Conservation (phyloP, 2,113 vertebrate species). For the Rattus rattus region DNA sequence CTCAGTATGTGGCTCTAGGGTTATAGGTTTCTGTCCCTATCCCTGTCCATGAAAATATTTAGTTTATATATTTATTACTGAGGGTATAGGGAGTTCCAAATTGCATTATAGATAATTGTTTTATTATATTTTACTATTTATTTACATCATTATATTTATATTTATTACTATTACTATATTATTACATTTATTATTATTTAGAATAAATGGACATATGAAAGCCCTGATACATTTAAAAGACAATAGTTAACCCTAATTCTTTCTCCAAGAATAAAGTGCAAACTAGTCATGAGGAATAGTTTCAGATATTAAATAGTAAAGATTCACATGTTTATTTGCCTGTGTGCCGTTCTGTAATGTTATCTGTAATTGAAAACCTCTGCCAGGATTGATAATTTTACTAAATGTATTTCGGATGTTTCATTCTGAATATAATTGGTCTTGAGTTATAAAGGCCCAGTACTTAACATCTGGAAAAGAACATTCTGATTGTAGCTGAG, state of each 20-base stretch:
- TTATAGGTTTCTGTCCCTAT: not conserved
- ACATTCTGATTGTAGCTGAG: conserved; percentile 60
- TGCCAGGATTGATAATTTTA: conserved; percentile 25
- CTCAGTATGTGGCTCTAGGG: not conserved
- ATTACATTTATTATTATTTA: conserved; percentile 78
- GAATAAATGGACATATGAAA: conserved; percentile 77
- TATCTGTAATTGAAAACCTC: conserved; percentile 42
- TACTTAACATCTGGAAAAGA: conserved; percentile 61
- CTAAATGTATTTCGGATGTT: conserved; percentile 60
- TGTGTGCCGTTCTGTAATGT: conserved; percentile 1
- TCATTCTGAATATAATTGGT: conserved; percentile 54
- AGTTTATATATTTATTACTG: conserved; percentile 80
- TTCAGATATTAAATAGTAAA: conserved; percentile 78
- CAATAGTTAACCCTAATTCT: conserved; percentile 76
- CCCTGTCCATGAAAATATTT: conserved; percentile 69
- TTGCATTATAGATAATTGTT: conserved; percentile 23
- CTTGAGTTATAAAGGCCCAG: conserved; percentile 59
- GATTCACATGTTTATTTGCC: conserved; percentile 56
- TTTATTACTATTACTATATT: not conserved
- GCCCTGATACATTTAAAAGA: conserved; percentile 72
- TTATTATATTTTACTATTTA: conserved; percentile 75
- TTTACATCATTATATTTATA: conserved; percentile 64
- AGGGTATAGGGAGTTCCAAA: conserved; percentile 76
- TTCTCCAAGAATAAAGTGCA: conserved; percentile 62
- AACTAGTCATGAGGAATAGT: conserved; percentile 76